phyloP scores from a whole-genome alignment of 2,888 invertebrate species.

The Strigamia crassipes region DNA sequence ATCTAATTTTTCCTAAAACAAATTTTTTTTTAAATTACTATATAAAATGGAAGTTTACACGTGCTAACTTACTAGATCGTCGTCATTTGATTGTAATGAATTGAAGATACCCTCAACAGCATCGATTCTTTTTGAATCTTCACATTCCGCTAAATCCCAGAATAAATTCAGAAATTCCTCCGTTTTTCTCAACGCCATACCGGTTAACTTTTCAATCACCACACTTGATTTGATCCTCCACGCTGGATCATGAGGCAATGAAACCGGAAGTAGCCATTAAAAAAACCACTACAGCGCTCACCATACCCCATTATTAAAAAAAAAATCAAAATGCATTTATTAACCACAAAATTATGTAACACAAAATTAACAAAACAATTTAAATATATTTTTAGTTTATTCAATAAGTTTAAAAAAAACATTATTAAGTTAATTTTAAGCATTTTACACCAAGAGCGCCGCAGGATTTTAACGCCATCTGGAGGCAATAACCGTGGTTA shows the following conservation, averaged over 20 bases:
- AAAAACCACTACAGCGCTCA: no score
- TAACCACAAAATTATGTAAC: no score
- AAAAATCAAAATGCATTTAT: no score
- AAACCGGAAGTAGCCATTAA: background rate
- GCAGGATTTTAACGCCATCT: background rate
- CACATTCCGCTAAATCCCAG: slow-evolving; percentile 49
- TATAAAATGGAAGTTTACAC: background rate
- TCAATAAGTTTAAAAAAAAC: background rate
- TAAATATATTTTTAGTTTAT: background rate
- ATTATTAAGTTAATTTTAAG: background rate
- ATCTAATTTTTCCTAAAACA: slow-evolving; percentile 62
- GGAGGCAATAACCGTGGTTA: background rate
- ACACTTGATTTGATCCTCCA: background rate
- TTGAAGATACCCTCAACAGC: slow-evolving; percentile 55
- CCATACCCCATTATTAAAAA: no score
- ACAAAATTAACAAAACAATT: background rate
- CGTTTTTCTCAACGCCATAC: slow-evolving; percentile 32
- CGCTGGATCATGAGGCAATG: background rate
- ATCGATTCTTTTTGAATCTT: slow-evolving; percentile 59
- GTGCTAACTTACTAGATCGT: background rate
- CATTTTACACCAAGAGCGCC: background rate
- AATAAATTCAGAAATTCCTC: slow-evolving; percentile 50
- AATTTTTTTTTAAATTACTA: slow-evolving; percentile 44
- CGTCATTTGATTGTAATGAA: background rate
- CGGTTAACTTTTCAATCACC: background rate